Percentiles rank a stretch among this genome's conserved stretches.
phyloP scores from a whole-genome alignment of 2,797 vertebrate genomes.

The Acropternis orthonyx region DNA sequence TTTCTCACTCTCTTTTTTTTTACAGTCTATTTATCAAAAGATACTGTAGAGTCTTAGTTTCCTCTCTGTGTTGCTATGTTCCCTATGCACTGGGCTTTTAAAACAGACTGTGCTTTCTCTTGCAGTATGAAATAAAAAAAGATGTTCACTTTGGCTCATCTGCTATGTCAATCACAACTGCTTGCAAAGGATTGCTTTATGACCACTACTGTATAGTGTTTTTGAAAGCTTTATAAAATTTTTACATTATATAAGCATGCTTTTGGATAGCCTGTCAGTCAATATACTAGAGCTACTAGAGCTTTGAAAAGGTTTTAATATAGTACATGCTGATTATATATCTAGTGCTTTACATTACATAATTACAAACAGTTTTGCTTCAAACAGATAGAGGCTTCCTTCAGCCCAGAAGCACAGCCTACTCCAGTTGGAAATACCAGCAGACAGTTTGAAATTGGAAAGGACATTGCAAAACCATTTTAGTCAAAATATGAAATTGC shows the following conservation, averaged over 20 bases:
- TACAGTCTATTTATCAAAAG: background rate
- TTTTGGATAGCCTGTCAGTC: background rate
- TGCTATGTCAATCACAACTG: background rate
- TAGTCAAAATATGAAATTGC: background rate
- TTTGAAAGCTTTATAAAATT: background rate
- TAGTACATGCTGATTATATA: background rate
- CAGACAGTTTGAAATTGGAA: background rate
- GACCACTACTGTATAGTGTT: background rate
- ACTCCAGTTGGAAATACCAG: background rate
- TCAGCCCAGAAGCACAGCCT: background rate
- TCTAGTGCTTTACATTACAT: background rate
- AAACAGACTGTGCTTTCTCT: background rate
- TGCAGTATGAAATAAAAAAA: background rate
- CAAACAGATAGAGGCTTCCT: background rate
- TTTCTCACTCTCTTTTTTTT: background rate
- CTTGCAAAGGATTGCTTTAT: background rate
- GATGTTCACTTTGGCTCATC: background rate
- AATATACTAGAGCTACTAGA: background rate
- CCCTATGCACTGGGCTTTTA: background rate
- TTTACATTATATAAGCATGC: background rate
- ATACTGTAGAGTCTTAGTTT: background rate
- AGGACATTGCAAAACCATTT: background rate
- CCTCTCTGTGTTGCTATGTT: background rate
- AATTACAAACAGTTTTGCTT: conserved; percentile 6
- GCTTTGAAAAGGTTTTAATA: conserved; percentile 7